These are phyloP conservation scores for Nanger granti DNA, from an alignment of 2,113 vertebrate genomes.

Conservation along the genomic window DNA sequence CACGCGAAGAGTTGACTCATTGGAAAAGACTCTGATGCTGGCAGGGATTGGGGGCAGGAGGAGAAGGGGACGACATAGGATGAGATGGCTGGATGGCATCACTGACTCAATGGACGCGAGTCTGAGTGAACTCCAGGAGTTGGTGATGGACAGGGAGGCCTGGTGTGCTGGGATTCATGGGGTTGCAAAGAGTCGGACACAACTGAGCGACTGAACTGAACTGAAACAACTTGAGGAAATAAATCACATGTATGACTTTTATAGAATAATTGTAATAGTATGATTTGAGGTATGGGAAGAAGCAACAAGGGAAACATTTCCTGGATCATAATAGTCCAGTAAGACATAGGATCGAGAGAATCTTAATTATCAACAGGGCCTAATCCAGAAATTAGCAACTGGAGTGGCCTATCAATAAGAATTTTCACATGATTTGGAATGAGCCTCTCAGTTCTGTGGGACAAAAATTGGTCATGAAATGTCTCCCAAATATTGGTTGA, in stretches of 20 bases:
- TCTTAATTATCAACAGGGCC: neutral
- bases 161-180: too few species aligned
- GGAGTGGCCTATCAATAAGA: neutral
- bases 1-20: too few species aligned
- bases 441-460: neutral
- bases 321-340: neutral
- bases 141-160: too few species aligned
- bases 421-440: neutral
- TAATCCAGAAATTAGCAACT: neutral
- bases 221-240: neutral
- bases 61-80: too few species aligned
- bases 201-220: too few species aligned
- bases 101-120: rapidly evolving
- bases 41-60: too few species aligned
- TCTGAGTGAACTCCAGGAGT: too few species aligned
- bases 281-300: neutral
- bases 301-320: neutral
- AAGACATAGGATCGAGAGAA: neutral
- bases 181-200: too few species aligned
- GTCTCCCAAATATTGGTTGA: neutral
- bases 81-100: too few species aligned
- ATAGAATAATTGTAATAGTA: neutral
- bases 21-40: too few species aligned
- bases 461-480: neutral
- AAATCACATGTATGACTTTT: neutral